Evolutionary conservation across 2,113 vertebrate species (phyloP).

Genomic region (Rhineura floridana): DNA sequence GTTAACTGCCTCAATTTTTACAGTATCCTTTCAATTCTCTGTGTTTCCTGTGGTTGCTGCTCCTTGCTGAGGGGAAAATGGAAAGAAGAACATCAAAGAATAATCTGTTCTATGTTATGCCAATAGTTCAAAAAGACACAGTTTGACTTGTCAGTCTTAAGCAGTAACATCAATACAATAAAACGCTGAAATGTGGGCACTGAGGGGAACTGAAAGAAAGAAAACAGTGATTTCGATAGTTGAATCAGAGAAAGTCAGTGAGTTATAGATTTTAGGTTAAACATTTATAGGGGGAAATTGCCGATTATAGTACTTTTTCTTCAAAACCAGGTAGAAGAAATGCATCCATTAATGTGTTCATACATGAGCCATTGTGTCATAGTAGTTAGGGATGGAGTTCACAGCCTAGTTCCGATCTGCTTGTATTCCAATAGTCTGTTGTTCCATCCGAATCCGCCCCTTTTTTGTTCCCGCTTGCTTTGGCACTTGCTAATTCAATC

Average conservation of each 20-base stretch:
- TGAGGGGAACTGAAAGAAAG: neutral
- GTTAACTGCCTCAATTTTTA: neutral
- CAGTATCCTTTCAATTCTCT: neutral
- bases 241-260: neutral
- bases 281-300: neutral
- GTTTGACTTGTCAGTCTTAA: slow-evolving; percentile 15
- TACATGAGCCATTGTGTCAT: too few relatives aligned
- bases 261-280: neutral
- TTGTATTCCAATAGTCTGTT: too few relatives aligned
- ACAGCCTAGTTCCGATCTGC: too few relatives aligned
- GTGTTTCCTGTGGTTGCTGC: slow-evolving; percentile 1
- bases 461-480: too few relatives aligned
- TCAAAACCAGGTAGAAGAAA: neutral
- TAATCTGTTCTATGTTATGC: neutral
- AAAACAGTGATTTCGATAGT: neutral
- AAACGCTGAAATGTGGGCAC: neutral
- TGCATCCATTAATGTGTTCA: neutral
- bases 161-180: neutral
- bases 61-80: neutral
- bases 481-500: too few relatives aligned
- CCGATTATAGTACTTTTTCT: neutral
- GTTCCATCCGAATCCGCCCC: too few relatives aligned
- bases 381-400: too few relatives aligned
- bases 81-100: slow-evolving; percentile 13
- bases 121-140: slow-evolving; percentile 21